Percentiles rank a stretch among this genome's conserved stretches.
Evolutionary conservation across 2,113 vertebrate species (phyloP).

Genomic region (Zosterops hypoxanthus): DNA sequence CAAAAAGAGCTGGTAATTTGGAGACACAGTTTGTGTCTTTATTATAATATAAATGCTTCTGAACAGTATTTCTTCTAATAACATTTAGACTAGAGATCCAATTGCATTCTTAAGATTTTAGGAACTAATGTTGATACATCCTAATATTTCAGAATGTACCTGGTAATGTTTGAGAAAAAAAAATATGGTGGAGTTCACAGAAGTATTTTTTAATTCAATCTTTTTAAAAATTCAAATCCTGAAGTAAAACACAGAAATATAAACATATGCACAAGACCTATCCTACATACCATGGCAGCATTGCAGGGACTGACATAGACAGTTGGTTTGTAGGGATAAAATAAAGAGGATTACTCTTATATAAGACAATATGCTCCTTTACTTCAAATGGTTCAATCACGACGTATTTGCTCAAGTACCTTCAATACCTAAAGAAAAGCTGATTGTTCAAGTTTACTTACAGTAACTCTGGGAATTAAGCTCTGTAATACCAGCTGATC

Average conservation of each 20-base stretch:
- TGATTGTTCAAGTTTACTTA: neutral
- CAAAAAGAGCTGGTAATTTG: neutral
- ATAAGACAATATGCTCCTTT: neutral
- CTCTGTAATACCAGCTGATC: neutral
- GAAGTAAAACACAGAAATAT: neutral
- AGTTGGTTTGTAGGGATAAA: neutral
- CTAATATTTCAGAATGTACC: neutral
- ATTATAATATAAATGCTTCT: neutral
- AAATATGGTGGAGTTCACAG: neutral
- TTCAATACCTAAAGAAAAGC: neutral
- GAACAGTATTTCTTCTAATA: neutral
- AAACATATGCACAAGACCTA: neutral
- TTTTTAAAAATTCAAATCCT: neutral
- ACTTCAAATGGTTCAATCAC: neutral
- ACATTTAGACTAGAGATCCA: neutral
- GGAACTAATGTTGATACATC: neutral
- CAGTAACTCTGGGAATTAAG: neutral
- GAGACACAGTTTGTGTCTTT: neutral
- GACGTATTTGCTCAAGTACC: neutral
- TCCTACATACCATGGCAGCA: neutral
- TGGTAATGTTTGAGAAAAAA: neutral
- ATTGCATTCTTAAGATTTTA: neutral
- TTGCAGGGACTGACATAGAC: neutral
- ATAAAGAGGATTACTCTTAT: neutral
- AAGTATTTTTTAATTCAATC: neutral